A percentile compares a stretch with the other conserved stretches of the same genome.
phyloP scores from a whole-genome alignment of 2,797 vertebrate species.

The Austrolebias charrua region DNA sequence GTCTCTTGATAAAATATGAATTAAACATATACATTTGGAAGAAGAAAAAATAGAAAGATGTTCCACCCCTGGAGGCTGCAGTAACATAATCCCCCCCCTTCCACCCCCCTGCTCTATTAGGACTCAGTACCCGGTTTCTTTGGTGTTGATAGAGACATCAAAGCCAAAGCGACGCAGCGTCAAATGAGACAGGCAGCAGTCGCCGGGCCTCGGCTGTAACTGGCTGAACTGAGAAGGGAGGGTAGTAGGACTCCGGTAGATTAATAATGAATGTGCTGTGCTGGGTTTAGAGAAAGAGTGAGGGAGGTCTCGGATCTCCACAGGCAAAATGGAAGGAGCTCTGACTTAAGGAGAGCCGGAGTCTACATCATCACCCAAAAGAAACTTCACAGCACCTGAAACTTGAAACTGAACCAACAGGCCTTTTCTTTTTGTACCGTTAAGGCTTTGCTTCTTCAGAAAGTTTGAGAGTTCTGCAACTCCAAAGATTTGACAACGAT shows the following conservation, averaged over 20 bases:
- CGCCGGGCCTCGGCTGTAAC: constrained; percentile 67
- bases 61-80: constrained; percentile 62
- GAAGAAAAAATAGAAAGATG: constrained; percentile 38
- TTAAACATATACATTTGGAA: constrained; percentile 64
- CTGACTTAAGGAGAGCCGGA: constrained; percentile 36
- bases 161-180: constrained; percentile 64
- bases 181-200: constrained; percentile 69
- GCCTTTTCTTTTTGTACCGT: not conserved
- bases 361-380: constrained; percentile 39
- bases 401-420: constrained; percentile 51
- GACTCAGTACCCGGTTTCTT: constrained; percentile 46
- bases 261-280: constrained; percentile 72
- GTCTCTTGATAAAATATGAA: constrained; percentile 69
- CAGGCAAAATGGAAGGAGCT: constrained; percentile 43
- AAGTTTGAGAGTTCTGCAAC: too few species aligned
- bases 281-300: constrained; percentile 54
- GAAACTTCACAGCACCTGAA: constrained; percentile 23
- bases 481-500: too few species aligned
- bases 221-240: constrained; percentile 67
- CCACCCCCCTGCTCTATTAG: constrained; percentile 68
- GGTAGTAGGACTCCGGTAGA: constrained; percentile 55
- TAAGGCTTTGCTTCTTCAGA: too few species aligned
- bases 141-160: constrained; percentile 78
- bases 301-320: constrained; percentile 59
- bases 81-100: constrained; percentile 70